Evolutionary conservation across 2,888 invertebrate genomes (phyloP), one percentile per base, ranked within the genome.

Genomic region (Mamestra brassicae): DNA sequence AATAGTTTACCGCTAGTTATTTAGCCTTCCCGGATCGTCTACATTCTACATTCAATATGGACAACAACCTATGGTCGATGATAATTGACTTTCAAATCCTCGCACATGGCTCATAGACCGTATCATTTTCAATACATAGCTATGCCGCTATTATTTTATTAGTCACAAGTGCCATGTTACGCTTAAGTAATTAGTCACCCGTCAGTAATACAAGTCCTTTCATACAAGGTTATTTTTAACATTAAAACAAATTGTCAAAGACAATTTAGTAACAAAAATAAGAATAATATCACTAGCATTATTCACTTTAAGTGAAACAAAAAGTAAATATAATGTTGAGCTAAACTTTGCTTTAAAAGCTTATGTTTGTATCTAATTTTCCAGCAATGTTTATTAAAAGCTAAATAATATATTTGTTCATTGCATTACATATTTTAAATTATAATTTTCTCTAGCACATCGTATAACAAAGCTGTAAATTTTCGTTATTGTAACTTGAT

Each of bases 291-390:
- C 68, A 79, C 78, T 42, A 62, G n/a, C 64, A 62, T 50, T 10
- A 73, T 55, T 76, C 54, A 80, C 75, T 65, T 80, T n/a, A 13
- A 68, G 60, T 64, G 50, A 57, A 80, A 60, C 42, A 80, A 80
- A 74, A 74, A 64, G 63, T 74, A 80, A 78, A 74, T 47, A 42
- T n/a, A 50, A 50, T 67, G 10, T 74, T 75, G 34, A 64, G 34
- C 52, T 73, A 64, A 45, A 69, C 50, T 50, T 60, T 57, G 74
- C 64, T 68, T 65, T 55, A 65, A 3, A 68, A 79, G 73, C 79
- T n/a, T 36, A 58, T 11, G 1, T 71, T 45, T 61, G 55, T 62
- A 72, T 65, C 47, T 36, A 47, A 15, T 64, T 26, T 17, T 61
- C 42, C 15, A 60, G 55, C 36, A 55, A 55, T 61, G 50, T 8